Evolutionary conservation across 35 echinoderm and acorn worm species (phyloP), one percentile per base, ranked within the genome.

Genomic region (Amphiura filiformis): DNA sequence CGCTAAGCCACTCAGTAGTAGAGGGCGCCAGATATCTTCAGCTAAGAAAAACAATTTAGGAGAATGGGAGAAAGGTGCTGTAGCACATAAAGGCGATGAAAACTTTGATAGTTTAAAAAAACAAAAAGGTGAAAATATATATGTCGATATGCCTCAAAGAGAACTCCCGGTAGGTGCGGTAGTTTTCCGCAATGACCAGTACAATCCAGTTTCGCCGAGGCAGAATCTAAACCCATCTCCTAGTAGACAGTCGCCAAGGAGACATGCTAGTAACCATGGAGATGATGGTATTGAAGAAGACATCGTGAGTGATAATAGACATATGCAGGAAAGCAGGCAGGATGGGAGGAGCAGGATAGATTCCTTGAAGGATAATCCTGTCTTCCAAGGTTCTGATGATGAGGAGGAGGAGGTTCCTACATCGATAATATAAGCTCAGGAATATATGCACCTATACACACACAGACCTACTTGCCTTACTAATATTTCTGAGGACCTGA

Each of bases 1-100:
- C 15, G 13, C 83, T 17, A 75, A 34, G 56, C 83, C 83, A 1
- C 13, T 85, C 32, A 37, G 83, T 9, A 61, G 64, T 65, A 28
- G 83, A 35, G 83, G 83, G 23, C 9, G 61, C 26, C 61, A 70
- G 61, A 75, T 61, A 34, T 64, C 64, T 3, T n/a, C 36, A 32
- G 56, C 83, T 15, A 85, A 85, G 20, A 61, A 61, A 30, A 85
- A 61, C 35, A 85, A 85, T 61, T 61, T 85, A 9, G 83, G 35
- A 11, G 30, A 85, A 22, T 85, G 83, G 83, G 83, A 85, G 34
- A 56, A 85, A 22, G 81, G 18, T 1, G 32, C 64, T 33, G 7
- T 85, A 0, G 56, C 47, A 30, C 35, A 65, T 31, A 41, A 36
- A 1, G 5, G 56, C 13, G 83, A 70, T 56, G 56, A 64, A 1